phyloP scores from a whole-genome alignment of 2,113 vertebrate genomes.

The Nipponia nippon region DNA sequence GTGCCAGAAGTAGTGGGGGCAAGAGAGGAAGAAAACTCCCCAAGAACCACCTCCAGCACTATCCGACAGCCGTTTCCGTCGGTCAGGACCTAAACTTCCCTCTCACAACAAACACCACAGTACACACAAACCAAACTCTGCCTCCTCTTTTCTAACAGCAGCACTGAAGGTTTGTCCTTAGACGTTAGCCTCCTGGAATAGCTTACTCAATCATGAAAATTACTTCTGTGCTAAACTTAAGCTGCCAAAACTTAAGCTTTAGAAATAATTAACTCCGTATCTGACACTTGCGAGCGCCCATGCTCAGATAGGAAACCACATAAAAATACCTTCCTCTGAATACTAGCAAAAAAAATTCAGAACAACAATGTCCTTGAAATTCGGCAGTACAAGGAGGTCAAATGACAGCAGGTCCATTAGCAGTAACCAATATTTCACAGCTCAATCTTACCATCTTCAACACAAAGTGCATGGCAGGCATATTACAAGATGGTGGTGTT shows the following conservation, averaged over 20 bases:
- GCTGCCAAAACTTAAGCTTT: neutral
- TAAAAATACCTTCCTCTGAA: neutral
- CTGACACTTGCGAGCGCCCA: neutral
- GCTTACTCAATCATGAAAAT: neutral
- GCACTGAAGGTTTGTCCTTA: neutral
- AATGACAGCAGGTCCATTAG: neutral
- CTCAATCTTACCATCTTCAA: neutral
- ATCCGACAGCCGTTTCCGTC: fast-evolving
- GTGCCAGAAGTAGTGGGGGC: neutral
- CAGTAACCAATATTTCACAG: neutral
- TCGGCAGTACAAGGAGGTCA: neutral
- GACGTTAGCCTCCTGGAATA: neutral
- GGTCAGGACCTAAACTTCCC: neutral
- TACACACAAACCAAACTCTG: neutral
- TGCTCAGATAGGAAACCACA: neutral
- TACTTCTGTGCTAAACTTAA: neutral
- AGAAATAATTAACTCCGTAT: neutral
- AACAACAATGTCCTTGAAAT: neutral
- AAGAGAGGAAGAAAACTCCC: neutral
- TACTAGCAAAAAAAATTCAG: no score
- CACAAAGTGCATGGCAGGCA: neutral
- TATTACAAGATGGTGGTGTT: fast-evolving
- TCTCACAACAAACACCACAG: fast-evolving
- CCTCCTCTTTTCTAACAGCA: neutral
- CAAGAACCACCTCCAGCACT: neutral